Evolutionary conservation across 2,797 vertebrate species (phyloP).

Genomic region (Serranus cabrilla): DNA sequence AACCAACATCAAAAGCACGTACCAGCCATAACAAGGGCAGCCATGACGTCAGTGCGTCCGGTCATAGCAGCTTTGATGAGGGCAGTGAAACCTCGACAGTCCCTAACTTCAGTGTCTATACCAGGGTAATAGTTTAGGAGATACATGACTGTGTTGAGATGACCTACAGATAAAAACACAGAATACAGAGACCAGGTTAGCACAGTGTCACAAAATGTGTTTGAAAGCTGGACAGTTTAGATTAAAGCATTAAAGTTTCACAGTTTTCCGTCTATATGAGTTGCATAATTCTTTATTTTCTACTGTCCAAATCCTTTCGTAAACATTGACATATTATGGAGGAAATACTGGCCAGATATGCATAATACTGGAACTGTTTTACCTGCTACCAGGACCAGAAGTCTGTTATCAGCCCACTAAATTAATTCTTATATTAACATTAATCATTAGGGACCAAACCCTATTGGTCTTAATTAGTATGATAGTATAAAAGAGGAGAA

Average conservation of each 20-base stretch:
- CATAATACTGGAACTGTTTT: too few species aligned
- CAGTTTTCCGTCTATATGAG: too few species aligned
- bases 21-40: slow-evolving; percentile 88
- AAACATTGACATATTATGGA: too few species aligned
- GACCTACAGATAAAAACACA: slow-evolving; percentile 80
- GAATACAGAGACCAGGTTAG: background rate
- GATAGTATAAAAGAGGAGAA: too few species aligned
- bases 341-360: too few species aligned
- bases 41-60: slow-evolving; percentile 83
- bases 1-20: background rate
- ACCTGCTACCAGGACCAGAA: too few species aligned
- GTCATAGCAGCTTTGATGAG: slow-evolving; percentile 93
- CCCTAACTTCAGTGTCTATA: slow-evolving; percentile 86
- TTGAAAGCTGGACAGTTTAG: background rate
- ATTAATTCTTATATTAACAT: too few species aligned
- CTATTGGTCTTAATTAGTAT: too few species aligned
- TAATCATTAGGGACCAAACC: too few species aligned
- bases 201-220: background rate
- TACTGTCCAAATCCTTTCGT: too few species aligned
- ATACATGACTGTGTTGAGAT: slow-evolving; percentile 87
- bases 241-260: background rate
- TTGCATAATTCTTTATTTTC: too few species aligned
- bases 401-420: too few species aligned
- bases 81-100: slow-evolving; percentile 89
- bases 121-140: slow-evolving; percentile 90